A percentile compares a stretch with the other conserved stretches of the same genome.
These are phyloP conservation scores for Enteromius fasciolatus DNA, from an alignment of 2,797 vertebrate genomes.

Conservation along the genomic window DNA sequence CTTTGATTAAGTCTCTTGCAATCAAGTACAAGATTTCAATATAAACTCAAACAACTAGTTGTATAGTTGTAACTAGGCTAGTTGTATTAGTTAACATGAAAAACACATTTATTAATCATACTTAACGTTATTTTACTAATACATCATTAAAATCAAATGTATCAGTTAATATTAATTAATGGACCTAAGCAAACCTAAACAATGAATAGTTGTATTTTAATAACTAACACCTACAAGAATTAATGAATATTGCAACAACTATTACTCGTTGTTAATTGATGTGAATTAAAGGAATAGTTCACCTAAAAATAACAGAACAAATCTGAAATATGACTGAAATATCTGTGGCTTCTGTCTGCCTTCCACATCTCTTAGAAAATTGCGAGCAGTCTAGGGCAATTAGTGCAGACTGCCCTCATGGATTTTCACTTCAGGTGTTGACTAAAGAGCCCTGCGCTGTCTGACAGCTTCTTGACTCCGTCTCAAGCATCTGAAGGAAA, in stretches of 20 bases:
- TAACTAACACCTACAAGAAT: neutral
- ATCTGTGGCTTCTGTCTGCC: constrained; percentile 21
- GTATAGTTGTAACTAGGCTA: no score
- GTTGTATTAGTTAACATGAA: neutral
- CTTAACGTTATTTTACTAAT: neutral
- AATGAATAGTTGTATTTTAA: neutral
- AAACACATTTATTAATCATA: neutral
- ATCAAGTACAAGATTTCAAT: neutral
- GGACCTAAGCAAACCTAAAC: neutral
- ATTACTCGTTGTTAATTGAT: neutral
- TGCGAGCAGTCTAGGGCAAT: constrained; percentile 27
- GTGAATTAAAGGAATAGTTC: neutral
- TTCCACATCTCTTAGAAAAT: constrained; percentile 22
- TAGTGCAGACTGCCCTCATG: constrained; percentile 14
- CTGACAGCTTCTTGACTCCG: constrained; percentile 78
- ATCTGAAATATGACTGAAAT: constrained; percentile 12
- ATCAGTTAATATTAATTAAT: neutral
- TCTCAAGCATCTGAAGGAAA: constrained; percentile 72
- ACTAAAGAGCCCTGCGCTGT: constrained; percentile 71
- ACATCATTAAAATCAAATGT: neutral
- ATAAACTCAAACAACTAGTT: neutral
- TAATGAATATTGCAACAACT: neutral
- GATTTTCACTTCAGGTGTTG: constrained; percentile 38
- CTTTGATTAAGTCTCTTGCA: neutral
- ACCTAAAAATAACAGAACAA: no score